A percentile compares a stretch with the other conserved stretches of the same genome.
Conservation (phyloP, 2,113 vertebrate species). For the Amia ocellicauda region DNA sequence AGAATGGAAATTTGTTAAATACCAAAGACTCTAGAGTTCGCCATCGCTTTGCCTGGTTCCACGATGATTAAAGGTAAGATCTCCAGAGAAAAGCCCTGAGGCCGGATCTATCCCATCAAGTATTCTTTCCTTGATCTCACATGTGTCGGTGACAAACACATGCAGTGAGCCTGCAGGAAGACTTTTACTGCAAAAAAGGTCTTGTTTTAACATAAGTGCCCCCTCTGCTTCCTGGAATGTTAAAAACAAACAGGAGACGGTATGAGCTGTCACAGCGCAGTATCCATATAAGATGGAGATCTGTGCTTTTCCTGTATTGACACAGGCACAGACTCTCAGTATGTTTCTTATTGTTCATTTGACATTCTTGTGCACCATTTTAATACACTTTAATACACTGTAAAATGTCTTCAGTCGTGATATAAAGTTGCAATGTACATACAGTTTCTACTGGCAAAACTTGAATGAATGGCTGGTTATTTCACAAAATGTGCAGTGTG, state of each 20-base stretch:
- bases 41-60: slow-evolving; percentile 60
- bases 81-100: slow-evolving; percentile 43
- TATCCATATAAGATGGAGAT: neutral
- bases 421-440: too few relatives aligned
- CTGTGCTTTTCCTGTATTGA: too few relatives aligned
- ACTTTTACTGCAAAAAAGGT: slow-evolving; percentile 35
- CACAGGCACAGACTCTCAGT: too few relatives aligned
- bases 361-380: too few relatives aligned
- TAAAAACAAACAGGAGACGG: slow-evolving; percentile 50
- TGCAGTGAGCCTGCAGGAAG: slow-evolving; percentile 48
- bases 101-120: slow-evolving; percentile 52
- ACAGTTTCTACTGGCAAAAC: too few relatives aligned
- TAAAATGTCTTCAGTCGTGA: too few relatives aligned
- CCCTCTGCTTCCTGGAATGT: slow-evolving; percentile 46
- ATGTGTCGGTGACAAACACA: slow-evolving; percentile 56
- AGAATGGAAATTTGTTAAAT: slow-evolving; percentile 21
- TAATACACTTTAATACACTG: too few relatives aligned
- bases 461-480: too few relatives aligned
- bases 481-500: too few relatives aligned
- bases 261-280: slow-evolving; percentile 6
- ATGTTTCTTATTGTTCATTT: too few relatives aligned
- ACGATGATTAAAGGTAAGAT: slow-evolving; percentile 59
- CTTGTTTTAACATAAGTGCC: slow-evolving; percentile 19
- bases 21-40: slow-evolving; percentile 60
- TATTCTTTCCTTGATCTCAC: slow-evolving; percentile 59